phyloP scores from a whole-genome alignment of 1,140 invertebrate genomes.

The Drosophila setifemur region DNA sequence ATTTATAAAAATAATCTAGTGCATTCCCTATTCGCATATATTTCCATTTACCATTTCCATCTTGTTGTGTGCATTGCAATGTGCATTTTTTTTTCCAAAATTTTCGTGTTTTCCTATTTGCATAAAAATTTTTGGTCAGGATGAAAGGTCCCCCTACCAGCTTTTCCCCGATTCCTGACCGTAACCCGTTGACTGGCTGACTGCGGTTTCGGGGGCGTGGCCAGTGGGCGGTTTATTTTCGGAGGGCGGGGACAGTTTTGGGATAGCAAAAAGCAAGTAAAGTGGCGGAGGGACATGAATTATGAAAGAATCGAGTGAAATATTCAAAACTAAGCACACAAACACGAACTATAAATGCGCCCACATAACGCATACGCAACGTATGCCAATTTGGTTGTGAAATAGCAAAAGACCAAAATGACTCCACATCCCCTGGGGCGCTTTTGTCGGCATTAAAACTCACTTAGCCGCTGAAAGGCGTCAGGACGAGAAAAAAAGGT shows the following conservation, averaged over 20 bases:
- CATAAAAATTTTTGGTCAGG: slow-evolving; percentile 16
- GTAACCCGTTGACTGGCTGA: slow-evolving; percentile 20
- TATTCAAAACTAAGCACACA: slow-evolving; percentile 29
- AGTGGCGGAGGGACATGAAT: slow-evolving; percentile 74
- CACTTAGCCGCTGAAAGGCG: slow-evolving; percentile 48
- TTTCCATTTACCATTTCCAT: neutral
- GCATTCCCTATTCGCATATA: neutral
- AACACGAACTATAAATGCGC: slow-evolving; percentile 8
- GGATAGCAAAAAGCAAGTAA: slow-evolving; percentile 41
- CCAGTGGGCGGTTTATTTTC: slow-evolving; percentile 34
- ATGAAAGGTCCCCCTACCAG: neutral
- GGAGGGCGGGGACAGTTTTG: slow-evolving; percentile 40
- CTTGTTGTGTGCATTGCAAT: slow-evolving; percentile 21
- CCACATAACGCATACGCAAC: slow-evolving; percentile 60
- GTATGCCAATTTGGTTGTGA: slow-evolving; percentile 29
- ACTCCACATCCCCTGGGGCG: slow-evolving; percentile 6
- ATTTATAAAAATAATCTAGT: neutral
- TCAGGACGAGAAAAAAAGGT: neutral
- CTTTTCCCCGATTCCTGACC: slow-evolving; percentile 6
- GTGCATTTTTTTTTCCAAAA: slow-evolving; percentile 9
- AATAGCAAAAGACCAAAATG: neutral
- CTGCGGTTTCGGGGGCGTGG: slow-evolving; percentile 50
- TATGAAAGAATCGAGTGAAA: slow-evolving; percentile 57
- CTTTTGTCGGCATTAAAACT: slow-evolving; percentile 68
- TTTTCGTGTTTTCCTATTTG: slow-evolving; percentile 4